Conservation (phyloP, 2,113 vertebrate species). For the Shinisaurus crocodilurus region DNA sequence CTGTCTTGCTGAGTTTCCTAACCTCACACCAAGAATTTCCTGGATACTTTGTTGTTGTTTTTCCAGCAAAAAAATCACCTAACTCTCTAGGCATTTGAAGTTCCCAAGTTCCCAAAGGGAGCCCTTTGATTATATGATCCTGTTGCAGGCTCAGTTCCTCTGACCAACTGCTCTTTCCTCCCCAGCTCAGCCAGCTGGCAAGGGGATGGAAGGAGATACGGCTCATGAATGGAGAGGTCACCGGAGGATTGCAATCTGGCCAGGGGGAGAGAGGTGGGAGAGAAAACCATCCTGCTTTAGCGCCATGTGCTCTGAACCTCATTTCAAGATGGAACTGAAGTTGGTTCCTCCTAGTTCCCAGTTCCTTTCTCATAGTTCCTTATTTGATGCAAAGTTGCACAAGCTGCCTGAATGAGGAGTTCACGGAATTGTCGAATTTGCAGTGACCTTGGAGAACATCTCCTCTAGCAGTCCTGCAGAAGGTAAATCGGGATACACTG, state of each 20-base stretch:
- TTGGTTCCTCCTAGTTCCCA: too few relatives aligned
- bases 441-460: too few relatives aligned
- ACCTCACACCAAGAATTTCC: not conserved
- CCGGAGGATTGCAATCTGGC: not conserved
- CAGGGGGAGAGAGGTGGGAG: too few relatives aligned
- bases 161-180: not conserved
- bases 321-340: too few relatives aligned
- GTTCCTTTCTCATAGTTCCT: too few relatives aligned
- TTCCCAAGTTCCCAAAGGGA: not conserved
- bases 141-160: not conserved
- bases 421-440: too few relatives aligned
- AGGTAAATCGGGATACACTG: too few relatives aligned
- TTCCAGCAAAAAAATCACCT: not conserved
- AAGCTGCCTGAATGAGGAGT: too few relatives aligned
- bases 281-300: not conserved
- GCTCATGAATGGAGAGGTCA: not conserved
- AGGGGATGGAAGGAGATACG: not conserved
- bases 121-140: not conserved
- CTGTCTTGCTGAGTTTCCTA: not conserved
- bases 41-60: slow-evolving; percentile 2
- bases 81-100: not conserved
- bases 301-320: not conserved
- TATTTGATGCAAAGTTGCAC: too few relatives aligned
- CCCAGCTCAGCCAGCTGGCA: not conserved
- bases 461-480: too few relatives aligned